phyloP scores from a whole-genome alignment of 92 coral and sea anemone species.

The Isaurus tuberculatus region DNA sequence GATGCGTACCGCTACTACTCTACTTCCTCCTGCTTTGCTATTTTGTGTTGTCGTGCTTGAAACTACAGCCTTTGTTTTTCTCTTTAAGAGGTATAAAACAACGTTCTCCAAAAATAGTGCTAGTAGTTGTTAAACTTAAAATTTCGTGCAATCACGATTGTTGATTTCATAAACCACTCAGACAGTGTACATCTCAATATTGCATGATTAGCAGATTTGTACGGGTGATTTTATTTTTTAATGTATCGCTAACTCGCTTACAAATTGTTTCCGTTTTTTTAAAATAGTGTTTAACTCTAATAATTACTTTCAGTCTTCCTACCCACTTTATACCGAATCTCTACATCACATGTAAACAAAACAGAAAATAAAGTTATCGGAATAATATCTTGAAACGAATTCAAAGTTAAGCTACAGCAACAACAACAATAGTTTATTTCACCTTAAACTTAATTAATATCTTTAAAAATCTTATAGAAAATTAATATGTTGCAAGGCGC shows the following conservation, averaged over 20 bases:
- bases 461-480: conserved; percentile 10
- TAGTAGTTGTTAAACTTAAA: background rate
- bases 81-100: conserved; percentile 1
- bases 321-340: conserved; percentile 15
- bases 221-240: conserved; percentile 7
- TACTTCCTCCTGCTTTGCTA: conserved; percentile 12
- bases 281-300: conserved; percentile 5
- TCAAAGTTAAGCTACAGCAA: conserved; percentile 4
- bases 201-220: conserved; percentile 16
- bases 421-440: conserved; percentile 15
- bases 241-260: conserved; percentile 19
- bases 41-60: conserved; percentile 11
- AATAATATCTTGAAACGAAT: conserved; percentile 9
- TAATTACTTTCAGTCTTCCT: conserved; percentile 13
- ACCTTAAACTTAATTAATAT: background rate
- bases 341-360: conserved; percentile 10
- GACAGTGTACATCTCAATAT: conserved; percentile 11
- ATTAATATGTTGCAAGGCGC: conserved; percentile 11
- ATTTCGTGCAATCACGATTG: conserved; percentile 5
- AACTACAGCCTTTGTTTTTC: conserved; percentile 17
- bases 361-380: conserved; percentile 15
- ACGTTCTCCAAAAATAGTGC: conserved; percentile 18
- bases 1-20: background rate
- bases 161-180: conserved; percentile 5
- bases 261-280: conserved; percentile 2